Base-by-base conservation (phyloP, 1,140 invertebrate genomes). In the Papilio glaucus region DNA sequence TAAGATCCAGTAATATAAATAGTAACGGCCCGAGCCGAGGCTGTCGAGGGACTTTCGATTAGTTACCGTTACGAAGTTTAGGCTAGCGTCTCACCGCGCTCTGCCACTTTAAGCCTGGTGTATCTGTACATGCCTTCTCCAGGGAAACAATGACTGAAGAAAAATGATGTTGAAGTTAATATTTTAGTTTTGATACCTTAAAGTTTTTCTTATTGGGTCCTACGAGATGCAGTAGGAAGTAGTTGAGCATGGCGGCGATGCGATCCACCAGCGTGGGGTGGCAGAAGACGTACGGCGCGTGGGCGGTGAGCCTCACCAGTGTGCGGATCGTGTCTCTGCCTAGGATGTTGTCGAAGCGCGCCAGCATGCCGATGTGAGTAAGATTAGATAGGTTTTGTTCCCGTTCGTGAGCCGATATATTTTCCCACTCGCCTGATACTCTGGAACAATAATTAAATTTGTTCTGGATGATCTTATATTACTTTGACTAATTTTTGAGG, bases 181-280 rank as follows among this genome's bases (percentile, higher is more conserved):
- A n/a, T n/a, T n/a, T n/a, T n/a, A n/a, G n/a, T n/a, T n/a, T n/a
- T n/a, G n/a, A 39, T 82, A 97, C 97, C 94, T 98, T 98, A 38
- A 98, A 96, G 86, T 97, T 97, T 80, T 97, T 97, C 82, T 97
- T 96, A 80, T 97, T 97, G 0, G 97, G 97, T 1, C 97, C 97
- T 57, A 98, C 98, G 61, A 99, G 93, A 90, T 98, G 96, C 18
- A 97, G 89, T 7, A 99, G 91, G 85, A 99, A 98, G 93, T 99
- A 99, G 93, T 99, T 99, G 24, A 99, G 94, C 98, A 99, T 99
- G 12, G 97, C 89, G 5, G 98, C 98, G 65, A 99, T 96, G 26
- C 98, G 95, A 90, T 99, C 98, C 0, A 99, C 97, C 94, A 99
- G 96, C 9, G 97, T 97, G 8, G 95, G 95, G 89, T 99, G 98